phyloP scores from a whole-genome alignment of 2,113 vertebrate species.

The Eidolon helvum region DNA sequence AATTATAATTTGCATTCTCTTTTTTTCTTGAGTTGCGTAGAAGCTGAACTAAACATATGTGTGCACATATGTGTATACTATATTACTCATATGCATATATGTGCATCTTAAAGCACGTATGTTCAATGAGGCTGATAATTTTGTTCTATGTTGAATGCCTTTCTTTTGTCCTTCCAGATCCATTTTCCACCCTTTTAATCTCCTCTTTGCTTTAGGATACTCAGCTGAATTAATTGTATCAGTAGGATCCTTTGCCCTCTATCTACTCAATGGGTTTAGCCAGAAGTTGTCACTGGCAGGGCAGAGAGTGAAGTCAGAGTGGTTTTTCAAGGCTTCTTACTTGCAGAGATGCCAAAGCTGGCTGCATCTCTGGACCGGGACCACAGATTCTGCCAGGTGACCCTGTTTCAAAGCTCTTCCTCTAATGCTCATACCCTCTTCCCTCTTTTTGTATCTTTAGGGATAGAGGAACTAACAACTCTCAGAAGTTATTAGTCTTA shows the following conservation, averaged over 20 bases:
- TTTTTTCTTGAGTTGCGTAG: background rate
- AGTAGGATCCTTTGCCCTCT: background rate
- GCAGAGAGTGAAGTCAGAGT: background rate
- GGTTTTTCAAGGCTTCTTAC: background rate
- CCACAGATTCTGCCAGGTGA: background rate
- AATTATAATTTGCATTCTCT: background rate
- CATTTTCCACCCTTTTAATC: background rate
- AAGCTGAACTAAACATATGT: background rate
- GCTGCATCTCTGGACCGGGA: background rate
- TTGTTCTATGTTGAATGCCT: background rate
- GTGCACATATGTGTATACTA: background rate
- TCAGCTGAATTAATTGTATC: background rate
- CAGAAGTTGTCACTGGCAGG: background rate
- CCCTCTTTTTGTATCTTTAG: background rate
- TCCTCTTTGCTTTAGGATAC: background rate
- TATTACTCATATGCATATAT: background rate
- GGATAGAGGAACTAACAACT: accelerated
- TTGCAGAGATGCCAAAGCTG: background rate
- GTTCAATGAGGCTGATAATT: background rate
- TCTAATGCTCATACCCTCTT: background rate
- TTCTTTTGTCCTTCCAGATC: background rate
- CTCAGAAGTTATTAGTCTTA: background rate
- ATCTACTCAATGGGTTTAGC: background rate
- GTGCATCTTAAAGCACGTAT: background rate
- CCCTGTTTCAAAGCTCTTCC: background rate